A percentile compares a stretch with the other conserved stretches of the same genome.
These are phyloP conservation scores for Dryobota labecula DNA, from an alignment of 2,888 invertebrate species.

Conservation along the genomic window DNA sequence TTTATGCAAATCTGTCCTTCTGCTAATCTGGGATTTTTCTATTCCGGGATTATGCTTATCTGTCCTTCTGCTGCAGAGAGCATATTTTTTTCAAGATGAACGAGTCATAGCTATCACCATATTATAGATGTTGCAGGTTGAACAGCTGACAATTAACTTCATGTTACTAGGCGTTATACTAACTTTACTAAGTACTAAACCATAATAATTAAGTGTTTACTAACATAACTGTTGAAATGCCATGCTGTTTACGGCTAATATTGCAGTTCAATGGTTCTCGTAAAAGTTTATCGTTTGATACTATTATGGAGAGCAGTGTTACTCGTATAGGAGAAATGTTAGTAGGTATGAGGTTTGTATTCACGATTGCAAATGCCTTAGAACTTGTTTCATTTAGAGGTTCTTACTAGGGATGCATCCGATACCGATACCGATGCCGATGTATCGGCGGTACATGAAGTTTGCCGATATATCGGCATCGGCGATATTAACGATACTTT, in stretches of 20 bases:
- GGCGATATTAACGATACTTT: too few species aligned
- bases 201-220: slow-evolving; percentile 46
- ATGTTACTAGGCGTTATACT: slow-evolving; percentile 30
- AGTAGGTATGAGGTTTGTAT: slow-evolving; percentile 9
- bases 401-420: too few species aligned
- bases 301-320: slow-evolving; percentile 17
- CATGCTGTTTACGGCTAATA: slow-evolving; percentile 42
- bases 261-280: slow-evolving; percentile 53
- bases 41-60: too few species aligned
- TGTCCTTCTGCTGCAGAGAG: too few species aligned
- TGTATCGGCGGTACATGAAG: too few species aligned
- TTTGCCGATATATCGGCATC: too few species aligned
- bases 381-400: slow-evolving; percentile 10
- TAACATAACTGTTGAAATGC: slow-evolving; percentile 44
- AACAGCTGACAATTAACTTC: slow-evolving; percentile 9
- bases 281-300: slow-evolving; percentile 58
- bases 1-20: too few species aligned
- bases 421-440: too few species aligned
- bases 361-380: slow-evolving; percentile 15
- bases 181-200: too few species aligned
- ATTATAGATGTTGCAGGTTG: slow-evolving; percentile 10
- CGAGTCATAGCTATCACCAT: slow-evolving; percentile 1
- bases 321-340: slow-evolving; percentile 14
- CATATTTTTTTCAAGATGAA: neutral
- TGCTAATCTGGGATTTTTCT: too few species aligned